phyloP scores from a whole-genome alignment of 2,888 invertebrate species.

The Chesias legatella region DNA sequence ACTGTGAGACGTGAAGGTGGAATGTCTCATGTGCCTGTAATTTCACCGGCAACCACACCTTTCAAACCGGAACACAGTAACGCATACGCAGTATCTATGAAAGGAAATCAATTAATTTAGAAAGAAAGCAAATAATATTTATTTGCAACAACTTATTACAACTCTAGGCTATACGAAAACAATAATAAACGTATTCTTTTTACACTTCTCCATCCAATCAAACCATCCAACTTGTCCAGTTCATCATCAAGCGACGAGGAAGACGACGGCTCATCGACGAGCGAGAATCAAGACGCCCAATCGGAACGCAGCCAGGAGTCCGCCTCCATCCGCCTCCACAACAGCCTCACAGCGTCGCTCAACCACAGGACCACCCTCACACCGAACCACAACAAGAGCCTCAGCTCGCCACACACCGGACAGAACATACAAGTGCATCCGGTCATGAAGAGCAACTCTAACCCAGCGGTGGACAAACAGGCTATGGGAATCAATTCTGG shows the following conservation, averaged over 20 bases:
- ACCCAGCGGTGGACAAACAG: constrained; percentile 74
- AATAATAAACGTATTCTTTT: no score
- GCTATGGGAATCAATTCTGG: constrained; percentile 74
- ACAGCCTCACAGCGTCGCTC: constrained; percentile 41
- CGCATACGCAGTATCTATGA: no score
- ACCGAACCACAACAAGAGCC: constrained; percentile 67
- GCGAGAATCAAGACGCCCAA: constrained; percentile 69
- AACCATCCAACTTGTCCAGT: constrained; percentile 59
- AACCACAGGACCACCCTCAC: constrained; percentile 49
- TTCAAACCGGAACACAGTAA: no score
- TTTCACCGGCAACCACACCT: no score
- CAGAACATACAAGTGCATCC: constrained; percentile 67
- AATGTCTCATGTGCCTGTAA: no score
- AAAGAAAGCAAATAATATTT: no score
- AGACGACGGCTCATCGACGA: constrained; percentile 76
- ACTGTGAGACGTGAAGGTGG: no score
- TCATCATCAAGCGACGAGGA: constrained; percentile 87
- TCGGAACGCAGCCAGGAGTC: constrained; percentile 66
- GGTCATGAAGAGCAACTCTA: constrained; percentile 74
- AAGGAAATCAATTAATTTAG: no score
- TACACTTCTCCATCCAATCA: no score
- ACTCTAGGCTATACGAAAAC: no score
- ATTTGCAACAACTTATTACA: no score
- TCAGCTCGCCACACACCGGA: constrained; percentile 67
- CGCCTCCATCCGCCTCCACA: constrained; percentile 46